Evolutionary conservation across 2,113 vertebrate species (phyloP), one percentile per base, ranked within the genome.

Genomic region (Misgurnus mizolepis): DNA sequence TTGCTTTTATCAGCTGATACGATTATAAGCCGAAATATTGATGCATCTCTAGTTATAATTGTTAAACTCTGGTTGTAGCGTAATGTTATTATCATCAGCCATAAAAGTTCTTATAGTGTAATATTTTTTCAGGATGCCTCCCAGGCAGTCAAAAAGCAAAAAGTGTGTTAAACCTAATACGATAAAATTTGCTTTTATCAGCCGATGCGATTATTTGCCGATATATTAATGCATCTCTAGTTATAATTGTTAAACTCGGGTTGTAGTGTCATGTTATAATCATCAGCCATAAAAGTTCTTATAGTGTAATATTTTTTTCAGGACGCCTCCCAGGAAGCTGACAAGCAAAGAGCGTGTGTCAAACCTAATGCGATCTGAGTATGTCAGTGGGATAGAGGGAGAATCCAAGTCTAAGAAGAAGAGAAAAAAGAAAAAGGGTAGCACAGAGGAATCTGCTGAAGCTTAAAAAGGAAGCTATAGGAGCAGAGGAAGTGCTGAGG

Each of bases 351-450:
- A 7, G 40, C 86, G 66, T 41, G 91, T 95, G 0, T 88, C 90
- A 0, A 86, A 86, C 7, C 74, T 95, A 75, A 39, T 96, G 53
- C 78, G 84, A 17, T 95, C 95, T 0, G 97, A 98, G 71, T 96
- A 94, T 82, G 90, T 93, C 56, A 96, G 94, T 0, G 97, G 97
- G 12, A 27, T 91, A 69, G 85, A 88, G 1, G 78, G 40, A 45
- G 43, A 40, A 62, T 78, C 74, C 1, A 45, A 79, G 43, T 71
- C 85, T 67, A 88, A 80, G 86, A 90, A 82, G 78, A 81, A 82
- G 77, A 89, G 72, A 69, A 84, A 53, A 68, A 88, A 65, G 79
- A 82, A 60, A 58, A 85, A 77, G 11, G 71, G 8, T 15, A 50
- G 40, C 8, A 34, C 11, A 69, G 67, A 82, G 34, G 80, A 82